Conservation (phyloP, 2,113 vertebrate species). For the Falco punctatus region DNA sequence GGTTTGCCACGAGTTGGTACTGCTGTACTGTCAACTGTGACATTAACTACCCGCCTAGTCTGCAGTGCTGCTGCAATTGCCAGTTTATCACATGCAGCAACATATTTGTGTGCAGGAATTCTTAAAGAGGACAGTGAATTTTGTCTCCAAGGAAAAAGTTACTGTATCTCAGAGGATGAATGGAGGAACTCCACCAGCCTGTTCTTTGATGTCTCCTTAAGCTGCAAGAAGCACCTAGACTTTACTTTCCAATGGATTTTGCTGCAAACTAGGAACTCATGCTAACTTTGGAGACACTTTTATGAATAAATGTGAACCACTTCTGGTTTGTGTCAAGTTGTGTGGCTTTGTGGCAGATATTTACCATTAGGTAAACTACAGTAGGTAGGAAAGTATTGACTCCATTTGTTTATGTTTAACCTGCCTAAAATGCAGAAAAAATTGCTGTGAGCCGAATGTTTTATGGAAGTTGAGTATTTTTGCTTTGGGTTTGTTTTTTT, state of each 20-base stretch:
- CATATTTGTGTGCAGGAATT: background rate
- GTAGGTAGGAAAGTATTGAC: background rate
- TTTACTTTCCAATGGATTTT: background rate
- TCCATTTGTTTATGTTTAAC: background rate
- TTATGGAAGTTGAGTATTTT: background rate
- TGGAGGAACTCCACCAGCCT: background rate
- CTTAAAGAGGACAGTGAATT: background rate
- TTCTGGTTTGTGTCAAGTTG: background rate
- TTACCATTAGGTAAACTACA: background rate
- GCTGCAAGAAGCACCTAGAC: background rate
- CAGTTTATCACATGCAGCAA: background rate
- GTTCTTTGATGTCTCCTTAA: background rate
- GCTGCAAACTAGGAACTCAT: background rate
- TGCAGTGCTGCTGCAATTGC: background rate
- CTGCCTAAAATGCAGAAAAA: background rate
- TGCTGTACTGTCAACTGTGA: background rate
- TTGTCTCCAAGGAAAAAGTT: background rate
- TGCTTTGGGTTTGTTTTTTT: background rate
- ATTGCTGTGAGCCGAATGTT: background rate
- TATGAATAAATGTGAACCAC: background rate
- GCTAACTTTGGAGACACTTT: background rate
- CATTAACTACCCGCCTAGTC: background rate
- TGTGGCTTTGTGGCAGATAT: background rate
- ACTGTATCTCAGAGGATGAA: background rate
- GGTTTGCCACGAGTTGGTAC: background rate